Evolutionary conservation across 2,797 vertebrate genomes (phyloP).

Genomic region (Gobio occitaniae): DNA sequence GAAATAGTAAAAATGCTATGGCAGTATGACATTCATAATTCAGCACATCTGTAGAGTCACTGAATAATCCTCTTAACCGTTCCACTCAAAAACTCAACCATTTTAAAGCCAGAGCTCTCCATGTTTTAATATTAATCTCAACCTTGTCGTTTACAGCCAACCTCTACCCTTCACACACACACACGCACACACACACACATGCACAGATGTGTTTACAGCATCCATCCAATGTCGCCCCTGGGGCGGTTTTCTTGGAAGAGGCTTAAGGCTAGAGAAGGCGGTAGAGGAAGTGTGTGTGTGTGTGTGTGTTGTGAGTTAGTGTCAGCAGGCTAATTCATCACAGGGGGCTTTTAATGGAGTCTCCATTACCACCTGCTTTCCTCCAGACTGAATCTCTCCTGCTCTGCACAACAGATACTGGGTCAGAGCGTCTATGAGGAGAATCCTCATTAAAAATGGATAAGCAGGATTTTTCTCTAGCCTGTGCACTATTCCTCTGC

Average conservation of each 20-base stretch:
- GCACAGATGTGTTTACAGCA: conserved; percentile 31
- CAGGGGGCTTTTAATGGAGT: conserved; percentile 50
- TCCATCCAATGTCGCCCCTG: conserved; percentile 41
- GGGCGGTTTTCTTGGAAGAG: conserved; percentile 31
- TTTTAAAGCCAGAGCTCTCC: background rate
- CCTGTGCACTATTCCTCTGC: background rate
- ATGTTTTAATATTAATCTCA: background rate
- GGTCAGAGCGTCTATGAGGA: conserved; percentile 38
- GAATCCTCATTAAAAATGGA: conserved; percentile 50
- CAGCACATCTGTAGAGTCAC: background rate
- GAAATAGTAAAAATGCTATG: background rate
- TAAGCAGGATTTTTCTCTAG: conserved; percentile 31
- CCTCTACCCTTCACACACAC: background rate
- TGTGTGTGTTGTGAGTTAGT: conserved; percentile 35
- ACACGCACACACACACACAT: background rate
- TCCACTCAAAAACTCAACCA: background rate
- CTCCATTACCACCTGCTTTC: conserved; percentile 48
- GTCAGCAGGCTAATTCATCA: conserved; percentile 51
- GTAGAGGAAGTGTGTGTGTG: background rate
- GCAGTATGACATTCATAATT: background rate
- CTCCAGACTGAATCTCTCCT: conserved; percentile 34
- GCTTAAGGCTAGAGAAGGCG: background rate
- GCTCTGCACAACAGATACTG: conserved; percentile 29
- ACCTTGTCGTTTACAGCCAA: background rate
- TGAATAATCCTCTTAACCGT: background rate